phyloP scores from a whole-genome alignment of 1,140 invertebrate genomes.

The Nomia melanderi region DNA sequence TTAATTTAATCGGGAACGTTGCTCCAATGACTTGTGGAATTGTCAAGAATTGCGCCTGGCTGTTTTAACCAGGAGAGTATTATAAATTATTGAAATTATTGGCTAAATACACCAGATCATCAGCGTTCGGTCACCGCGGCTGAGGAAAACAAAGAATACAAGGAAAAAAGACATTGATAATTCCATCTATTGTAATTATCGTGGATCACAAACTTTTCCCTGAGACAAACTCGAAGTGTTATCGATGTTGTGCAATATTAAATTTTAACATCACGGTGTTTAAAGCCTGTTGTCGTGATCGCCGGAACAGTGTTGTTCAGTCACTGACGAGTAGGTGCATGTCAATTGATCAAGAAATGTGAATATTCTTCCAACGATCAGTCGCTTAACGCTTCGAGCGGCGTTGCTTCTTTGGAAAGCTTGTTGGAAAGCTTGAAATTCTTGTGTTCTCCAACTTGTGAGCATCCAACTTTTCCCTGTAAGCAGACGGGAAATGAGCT shows the following conservation, averaged over 20 bases:
- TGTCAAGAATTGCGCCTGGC: constrained; percentile 1
- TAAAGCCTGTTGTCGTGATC: constrained; percentile 46
- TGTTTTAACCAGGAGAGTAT: neutral
- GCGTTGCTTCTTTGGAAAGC: too few species aligned
- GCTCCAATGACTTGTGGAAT: neutral
- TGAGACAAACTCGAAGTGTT: constrained; percentile 55
- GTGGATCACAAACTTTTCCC: constrained; percentile 35
- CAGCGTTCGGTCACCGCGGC: constrained; percentile 41
- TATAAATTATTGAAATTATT: constrained; percentile 3
- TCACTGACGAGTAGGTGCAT: neutral
- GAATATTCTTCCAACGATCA: constrained; percentile 29
- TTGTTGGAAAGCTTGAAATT: too few species aligned
- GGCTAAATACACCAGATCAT: constrained; percentile 23
- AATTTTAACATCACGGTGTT: constrained; percentile 64
- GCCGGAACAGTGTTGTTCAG: constrained; percentile 74
- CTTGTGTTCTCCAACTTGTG: too few species aligned
- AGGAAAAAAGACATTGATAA: constrained; percentile 20
- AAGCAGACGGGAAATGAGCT: too few species aligned
- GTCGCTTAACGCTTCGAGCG: neutral
- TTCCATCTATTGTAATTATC: constrained; percentile 48
- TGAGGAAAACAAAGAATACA: neutral
- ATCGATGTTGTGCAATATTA: constrained; percentile 69
- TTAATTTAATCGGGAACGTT: too few species aligned
- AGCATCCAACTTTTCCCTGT: too few species aligned
- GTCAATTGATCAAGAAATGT: neutral